Percentiles rank a stretch among this genome's conserved stretches.
Evolutionary conservation across 2,113 vertebrate species (phyloP).

Genomic region (Rynchops niger): DNA sequence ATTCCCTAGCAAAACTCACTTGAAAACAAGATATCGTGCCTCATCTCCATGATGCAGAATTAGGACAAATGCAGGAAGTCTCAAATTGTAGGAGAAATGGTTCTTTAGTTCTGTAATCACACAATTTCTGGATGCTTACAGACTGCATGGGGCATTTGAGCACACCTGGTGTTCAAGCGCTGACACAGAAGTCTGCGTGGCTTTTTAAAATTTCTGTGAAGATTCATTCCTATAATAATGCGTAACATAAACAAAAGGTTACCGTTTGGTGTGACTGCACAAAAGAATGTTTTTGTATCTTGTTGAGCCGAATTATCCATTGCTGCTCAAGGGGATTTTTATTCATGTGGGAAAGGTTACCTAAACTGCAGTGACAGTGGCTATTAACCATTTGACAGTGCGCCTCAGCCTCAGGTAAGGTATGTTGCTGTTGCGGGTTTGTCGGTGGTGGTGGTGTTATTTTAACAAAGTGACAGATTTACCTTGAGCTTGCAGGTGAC

Average conservation of each 20-base stretch:
- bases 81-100: background rate
- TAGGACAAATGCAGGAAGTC: background rate
- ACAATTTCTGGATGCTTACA: background rate
- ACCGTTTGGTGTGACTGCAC: background rate
- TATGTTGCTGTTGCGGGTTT: background rate
- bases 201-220: background rate
- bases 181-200: background rate
- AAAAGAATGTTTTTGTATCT: background rate
- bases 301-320: background rate
- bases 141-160: background rate
- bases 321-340: background rate
- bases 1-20: background rate
- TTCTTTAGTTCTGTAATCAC: background rate
- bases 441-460: background rate
- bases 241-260: background rate
- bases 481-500: background rate
- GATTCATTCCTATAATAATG: background rate
- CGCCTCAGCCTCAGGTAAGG: background rate
- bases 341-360: background rate
- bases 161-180: background rate
- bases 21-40: background rate
- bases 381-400: background rate
- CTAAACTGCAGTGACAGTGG: background rate
- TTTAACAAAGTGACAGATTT: background rate
- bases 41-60: background rate